phyloP scores from a whole-genome alignment of 64 coral and sea anemone species.

The Exaiptasia diaphana region DNA sequence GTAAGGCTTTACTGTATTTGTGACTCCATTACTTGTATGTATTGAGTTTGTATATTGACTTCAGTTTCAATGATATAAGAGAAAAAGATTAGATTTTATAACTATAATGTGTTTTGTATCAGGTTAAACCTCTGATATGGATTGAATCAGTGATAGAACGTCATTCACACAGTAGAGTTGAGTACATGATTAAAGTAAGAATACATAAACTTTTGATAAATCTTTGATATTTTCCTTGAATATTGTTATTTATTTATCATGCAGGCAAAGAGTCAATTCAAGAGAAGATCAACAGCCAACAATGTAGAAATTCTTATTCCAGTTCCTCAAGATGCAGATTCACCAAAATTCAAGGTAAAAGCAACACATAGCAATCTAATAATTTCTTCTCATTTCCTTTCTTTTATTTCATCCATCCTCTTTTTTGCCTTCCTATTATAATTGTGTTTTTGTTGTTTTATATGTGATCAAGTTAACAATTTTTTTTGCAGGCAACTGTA shows the following conservation, averaged over 20 bases:
- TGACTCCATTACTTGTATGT: not conserved
- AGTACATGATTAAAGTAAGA: constrained; percentile 99
- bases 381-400: no score
- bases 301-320: constrained; percentile 99
- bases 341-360: constrained; percentile 95
- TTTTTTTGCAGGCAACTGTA: constrained; percentile 68
- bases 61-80: no score
- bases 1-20: constrained; percentile 76
- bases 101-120: not conserved
- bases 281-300: constrained; percentile 94
- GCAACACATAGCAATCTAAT: no score
- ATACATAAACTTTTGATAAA: not conserved
- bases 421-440: not conserved
- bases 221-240: not conserved
- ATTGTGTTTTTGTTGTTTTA: no score
- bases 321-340: constrained; percentile 89
- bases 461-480: no score
- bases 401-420: no score
- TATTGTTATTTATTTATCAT: not conserved
- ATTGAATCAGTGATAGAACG: constrained; percentile 99
- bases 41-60: not conserved
- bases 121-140: constrained; percentile 99
- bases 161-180: constrained; percentile 96
- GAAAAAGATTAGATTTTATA: no score
- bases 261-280: constrained; percentile 98